These are phyloP conservation scores for Philereme transversata DNA, from an alignment of 2,888 invertebrate species.

Conservation along the genomic window DNA sequence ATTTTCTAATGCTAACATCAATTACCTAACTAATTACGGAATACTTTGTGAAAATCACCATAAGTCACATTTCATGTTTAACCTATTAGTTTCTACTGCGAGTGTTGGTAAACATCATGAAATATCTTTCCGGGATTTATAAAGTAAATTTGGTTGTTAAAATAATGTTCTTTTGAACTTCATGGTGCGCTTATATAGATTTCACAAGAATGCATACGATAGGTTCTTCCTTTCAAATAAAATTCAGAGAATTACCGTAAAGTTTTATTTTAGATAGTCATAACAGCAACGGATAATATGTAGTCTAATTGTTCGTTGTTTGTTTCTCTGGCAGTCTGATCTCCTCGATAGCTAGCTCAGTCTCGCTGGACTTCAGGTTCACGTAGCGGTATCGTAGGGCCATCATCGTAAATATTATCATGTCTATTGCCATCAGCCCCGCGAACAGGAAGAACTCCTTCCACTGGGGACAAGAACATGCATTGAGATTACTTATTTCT, in stretches of 20 bases:
- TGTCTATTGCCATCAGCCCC: constrained; percentile 92
- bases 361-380: constrained; percentile 62
- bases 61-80: no score
- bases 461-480: constrained; percentile 84
- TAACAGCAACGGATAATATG: background rate
- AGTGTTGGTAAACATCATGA: no score
- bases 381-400: constrained; percentile 91
- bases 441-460: constrained; percentile 95
- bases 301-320: constrained; percentile 21
- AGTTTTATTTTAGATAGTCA: constrained; percentile 17
- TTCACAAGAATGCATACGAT: no score
- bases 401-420: constrained; percentile 91
- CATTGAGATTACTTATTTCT: background rate
- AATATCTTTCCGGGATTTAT: no score
- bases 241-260: background rate
- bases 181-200: no score
- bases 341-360: constrained; percentile 61
- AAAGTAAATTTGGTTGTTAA: no score
- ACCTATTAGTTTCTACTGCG: no score
- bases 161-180: no score
- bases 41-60: no score
- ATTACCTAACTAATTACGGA: no score
- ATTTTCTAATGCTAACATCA: no score
- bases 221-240: constrained; percentile 2
- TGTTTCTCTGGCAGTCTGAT: constrained; percentile 62